Evolutionary conservation across 2,113 vertebrate species (phyloP).

Genomic region (Mesoclemmys tuberculata): DNA sequence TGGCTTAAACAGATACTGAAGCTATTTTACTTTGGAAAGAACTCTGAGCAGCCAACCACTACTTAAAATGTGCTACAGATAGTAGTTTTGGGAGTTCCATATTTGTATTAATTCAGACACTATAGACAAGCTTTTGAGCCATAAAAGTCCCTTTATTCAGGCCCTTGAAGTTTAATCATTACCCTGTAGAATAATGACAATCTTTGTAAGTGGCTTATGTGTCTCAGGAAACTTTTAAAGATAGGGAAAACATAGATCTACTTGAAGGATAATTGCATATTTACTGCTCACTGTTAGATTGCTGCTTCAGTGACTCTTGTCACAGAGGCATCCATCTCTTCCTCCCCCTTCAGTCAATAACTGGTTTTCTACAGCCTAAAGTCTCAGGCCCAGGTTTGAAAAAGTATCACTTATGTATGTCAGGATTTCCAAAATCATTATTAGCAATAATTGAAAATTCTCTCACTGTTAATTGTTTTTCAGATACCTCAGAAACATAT

Average conservation of each 20-base stretch:
- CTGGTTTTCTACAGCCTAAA: background rate
- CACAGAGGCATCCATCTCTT: background rate
- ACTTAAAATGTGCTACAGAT: background rate
- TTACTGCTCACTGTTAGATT: background rate
- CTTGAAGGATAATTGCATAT: background rate
- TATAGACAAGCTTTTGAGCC: background rate
- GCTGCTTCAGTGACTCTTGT: background rate
- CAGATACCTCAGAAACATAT: background rate
- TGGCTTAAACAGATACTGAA: background rate
- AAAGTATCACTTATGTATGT: background rate
- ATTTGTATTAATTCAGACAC: background rate
- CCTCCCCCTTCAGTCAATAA: constrained; percentile 10
- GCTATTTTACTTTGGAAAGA: background rate
- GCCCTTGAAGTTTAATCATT: background rate
- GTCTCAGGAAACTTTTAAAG: background rate
- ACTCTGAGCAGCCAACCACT: background rate
- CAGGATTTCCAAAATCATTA: constrained; percentile 37
- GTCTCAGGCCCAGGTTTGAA: constrained; percentile 9
- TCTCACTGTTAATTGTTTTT: background rate
- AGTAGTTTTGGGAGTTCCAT: background rate
- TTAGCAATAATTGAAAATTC: background rate
- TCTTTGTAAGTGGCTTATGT: background rate
- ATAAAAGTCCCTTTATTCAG: fast-evolving
- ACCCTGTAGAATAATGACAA: background rate
- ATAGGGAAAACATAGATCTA: background rate